A percentile compares a stretch with the other conserved stretches of the same genome.
phyloP scores from a whole-genome alignment of 2,888 invertebrate genomes.

The Drosophila ezoana region DNA sequence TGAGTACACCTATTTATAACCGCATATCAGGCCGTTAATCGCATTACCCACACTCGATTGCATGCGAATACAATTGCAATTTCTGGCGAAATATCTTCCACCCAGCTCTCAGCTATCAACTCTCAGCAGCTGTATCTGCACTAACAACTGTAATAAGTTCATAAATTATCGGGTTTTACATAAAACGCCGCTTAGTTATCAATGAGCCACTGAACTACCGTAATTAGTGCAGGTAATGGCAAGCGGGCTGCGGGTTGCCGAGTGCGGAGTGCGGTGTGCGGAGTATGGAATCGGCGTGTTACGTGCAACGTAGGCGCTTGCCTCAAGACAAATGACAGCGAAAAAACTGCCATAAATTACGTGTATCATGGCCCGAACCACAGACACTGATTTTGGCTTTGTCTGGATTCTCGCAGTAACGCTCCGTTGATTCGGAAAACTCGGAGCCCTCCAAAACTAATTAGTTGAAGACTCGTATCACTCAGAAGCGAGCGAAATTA shows the following conservation, averaged over 20 bases:
- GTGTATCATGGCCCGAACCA: slow-evolving; percentile 25
- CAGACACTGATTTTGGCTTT: slow-evolving; percentile 23
- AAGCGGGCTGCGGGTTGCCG: background rate
- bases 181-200: slow-evolving; percentile 72
- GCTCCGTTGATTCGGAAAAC: slow-evolving; percentile 40
- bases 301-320: slow-evolving; percentile 3
- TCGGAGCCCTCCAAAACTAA: slow-evolving; percentile 27
- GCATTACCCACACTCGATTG: slow-evolving; percentile 72
- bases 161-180: slow-evolving; percentile 77
- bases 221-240: slow-evolving; percentile 53
- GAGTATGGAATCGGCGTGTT: too few species aligned
- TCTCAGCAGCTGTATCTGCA: slow-evolving; percentile 23
- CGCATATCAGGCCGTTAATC: slow-evolving; percentile 72
- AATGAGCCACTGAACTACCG: slow-evolving; percentile 62
- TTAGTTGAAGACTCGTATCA: slow-evolving; percentile 33
- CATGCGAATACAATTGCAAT: slow-evolving; percentile 45
- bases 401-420: slow-evolving; percentile 31
- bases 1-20: slow-evolving; percentile 69
- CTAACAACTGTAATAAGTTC: slow-evolving; percentile 73
- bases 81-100: slow-evolving; percentile 17
- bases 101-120: background rate
- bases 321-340: slow-evolving; percentile 37
- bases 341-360: slow-evolving; percentile 48
- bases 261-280: background rate
- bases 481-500: slow-evolving; percentile 16